These are phyloP conservation scores for Amia ocellicauda DNA, from an alignment of 2,113 vertebrate species.

Conservation along the genomic window DNA sequence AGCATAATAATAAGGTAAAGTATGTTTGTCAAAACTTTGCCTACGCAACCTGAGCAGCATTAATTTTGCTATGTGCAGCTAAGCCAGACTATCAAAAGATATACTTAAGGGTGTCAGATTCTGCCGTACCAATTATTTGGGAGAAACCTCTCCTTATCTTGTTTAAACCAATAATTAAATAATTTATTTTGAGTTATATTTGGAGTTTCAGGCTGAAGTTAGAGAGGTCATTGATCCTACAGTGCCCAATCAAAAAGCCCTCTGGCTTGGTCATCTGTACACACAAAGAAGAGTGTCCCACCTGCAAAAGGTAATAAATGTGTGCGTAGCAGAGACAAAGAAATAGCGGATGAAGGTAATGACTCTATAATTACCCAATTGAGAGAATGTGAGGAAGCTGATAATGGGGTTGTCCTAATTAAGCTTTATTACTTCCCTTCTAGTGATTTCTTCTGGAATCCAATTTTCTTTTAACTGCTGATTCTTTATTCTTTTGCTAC, in stretches of 20 bases:
- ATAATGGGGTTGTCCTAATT: conserved; percentile 40
- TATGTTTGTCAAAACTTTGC: not conserved
- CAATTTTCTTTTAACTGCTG: conserved; percentile 35
- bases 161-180: too few species aligned
- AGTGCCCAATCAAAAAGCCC: not conserved
- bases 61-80: too few species aligned
- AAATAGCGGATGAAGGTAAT: conserved; percentile 12
- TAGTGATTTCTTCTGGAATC: conserved; percentile 30
- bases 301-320: conserved; percentile 22
- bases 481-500: conserved; percentile 22
- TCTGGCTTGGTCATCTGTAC: not conserved
- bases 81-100: too few species aligned
- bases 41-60: too few species aligned
- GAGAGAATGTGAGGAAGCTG: conserved; percentile 31
- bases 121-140: too few species aligned
- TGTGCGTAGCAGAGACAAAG: not conserved
- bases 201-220: too few species aligned
- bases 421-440: conserved; percentile 31
- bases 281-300: conserved; percentile 14
- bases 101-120: too few species aligned
- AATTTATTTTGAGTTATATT: too few species aligned
- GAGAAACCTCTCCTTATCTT: too few species aligned
- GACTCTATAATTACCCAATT: conserved; percentile 31
- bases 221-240: too few species aligned
- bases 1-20: not conserved